phyloP scores from a whole-genome alignment of 2,888 invertebrate genomes.

The Autographa pulchrina region DNA sequence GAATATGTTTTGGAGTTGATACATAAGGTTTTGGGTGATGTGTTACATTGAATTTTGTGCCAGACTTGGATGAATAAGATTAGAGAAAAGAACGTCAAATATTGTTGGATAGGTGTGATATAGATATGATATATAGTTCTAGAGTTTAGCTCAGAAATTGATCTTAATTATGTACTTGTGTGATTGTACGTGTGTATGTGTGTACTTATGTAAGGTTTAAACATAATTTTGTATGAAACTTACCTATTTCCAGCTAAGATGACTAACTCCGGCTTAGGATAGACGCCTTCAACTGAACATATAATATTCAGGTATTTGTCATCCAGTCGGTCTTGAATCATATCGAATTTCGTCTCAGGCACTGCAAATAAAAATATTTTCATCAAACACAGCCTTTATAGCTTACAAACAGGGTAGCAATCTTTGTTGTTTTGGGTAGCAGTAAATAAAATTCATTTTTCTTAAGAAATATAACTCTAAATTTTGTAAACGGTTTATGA shows the following conservation, averaged over 20 bases:
- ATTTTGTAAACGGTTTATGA: background rate
- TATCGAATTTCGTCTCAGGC: slow-evolving; percentile 84
- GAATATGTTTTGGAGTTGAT: background rate
- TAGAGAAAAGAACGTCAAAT: background rate
- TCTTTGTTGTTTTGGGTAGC: background rate
- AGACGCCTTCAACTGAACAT: slow-evolving; percentile 88
- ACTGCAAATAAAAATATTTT: slow-evolving; percentile 70
- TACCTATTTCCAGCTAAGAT: slow-evolving; percentile 86
- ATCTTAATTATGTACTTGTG: too few species aligned
- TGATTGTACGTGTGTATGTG: too few species aligned
- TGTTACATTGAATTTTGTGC: too few species aligned
- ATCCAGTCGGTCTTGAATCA: slow-evolving; percentile 83
- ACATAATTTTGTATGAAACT: slow-evolving; percentile 16
- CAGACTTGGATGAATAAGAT: background rate
- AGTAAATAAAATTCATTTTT: background rate
- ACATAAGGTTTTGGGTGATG: background rate
- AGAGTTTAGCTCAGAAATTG: too few species aligned
- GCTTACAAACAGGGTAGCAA: too few species aligned
- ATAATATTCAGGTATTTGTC: slow-evolving; percentile 86
- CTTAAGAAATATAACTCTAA: background rate
- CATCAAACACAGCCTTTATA: background rate
- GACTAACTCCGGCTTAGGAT: slow-evolving; percentile 86
- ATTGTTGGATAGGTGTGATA: too few species aligned
- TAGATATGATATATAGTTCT: too few species aligned
- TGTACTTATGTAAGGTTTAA: too few species aligned